phyloP scores from a whole-genome alignment of 1,140 invertebrate species.

The Cotesia chilonis region DNA sequence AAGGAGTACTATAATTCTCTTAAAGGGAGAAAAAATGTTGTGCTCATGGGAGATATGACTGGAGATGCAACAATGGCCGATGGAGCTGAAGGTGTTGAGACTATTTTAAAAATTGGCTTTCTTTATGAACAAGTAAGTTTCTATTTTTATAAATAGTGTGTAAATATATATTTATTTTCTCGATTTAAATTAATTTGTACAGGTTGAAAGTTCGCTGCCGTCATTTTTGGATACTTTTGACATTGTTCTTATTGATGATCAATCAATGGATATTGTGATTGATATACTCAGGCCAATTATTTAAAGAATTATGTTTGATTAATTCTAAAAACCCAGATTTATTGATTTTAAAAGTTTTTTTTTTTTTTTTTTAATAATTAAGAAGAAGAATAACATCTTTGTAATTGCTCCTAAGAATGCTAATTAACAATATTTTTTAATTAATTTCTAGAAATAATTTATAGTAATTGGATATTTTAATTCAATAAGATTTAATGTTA shows the following conservation, averaged over 20 bases:
- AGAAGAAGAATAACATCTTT: too few species aligned
- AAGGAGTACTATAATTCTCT: conserved; percentile 82
- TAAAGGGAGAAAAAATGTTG: conserved; percentile 76
- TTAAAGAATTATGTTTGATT: conserved; percentile 26
- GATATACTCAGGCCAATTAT: conserved; percentile 43
- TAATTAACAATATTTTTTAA: too few species aligned
- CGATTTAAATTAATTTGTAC: conserved; percentile 50
- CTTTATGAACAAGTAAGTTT: conserved; percentile 79
- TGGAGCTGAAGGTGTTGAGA: conserved; percentile 74
- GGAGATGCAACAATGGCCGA: conserved; percentile 92
- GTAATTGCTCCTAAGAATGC: too few species aligned
- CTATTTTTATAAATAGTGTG: too few species aligned
- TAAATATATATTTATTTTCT: neutral
- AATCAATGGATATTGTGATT: conserved; percentile 79
- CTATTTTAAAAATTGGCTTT: conserved; percentile 90
- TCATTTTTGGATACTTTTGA: conserved; percentile 82
- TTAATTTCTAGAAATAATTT: too few species aligned
- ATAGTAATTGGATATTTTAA: too few species aligned
- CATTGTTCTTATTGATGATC: conserved; percentile 86
- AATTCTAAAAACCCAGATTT: too few species aligned
- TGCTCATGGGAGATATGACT: conserved; percentile 88
- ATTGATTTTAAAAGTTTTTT: too few species aligned
- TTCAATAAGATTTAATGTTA: too few species aligned
- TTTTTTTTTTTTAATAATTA: too few species aligned
- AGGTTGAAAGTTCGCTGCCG: conserved; percentile 75